Conservation (phyloP, 1,140 invertebrate species). For the Nylanderia fulva region DNA sequence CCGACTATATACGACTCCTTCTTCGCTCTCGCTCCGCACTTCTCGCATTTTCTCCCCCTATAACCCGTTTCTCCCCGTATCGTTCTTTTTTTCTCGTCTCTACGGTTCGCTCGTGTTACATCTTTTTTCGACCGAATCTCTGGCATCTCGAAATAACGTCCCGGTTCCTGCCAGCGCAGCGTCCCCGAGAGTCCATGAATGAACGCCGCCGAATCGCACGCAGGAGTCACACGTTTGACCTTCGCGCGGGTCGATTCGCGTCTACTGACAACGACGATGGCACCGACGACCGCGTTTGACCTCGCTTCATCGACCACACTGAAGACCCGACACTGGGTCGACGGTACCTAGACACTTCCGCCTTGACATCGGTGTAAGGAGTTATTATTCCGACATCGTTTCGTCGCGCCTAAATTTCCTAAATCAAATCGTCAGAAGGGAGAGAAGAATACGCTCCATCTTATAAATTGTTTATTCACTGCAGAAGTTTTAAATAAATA, state of each 20-base stretch:
- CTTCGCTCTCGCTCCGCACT: background rate
- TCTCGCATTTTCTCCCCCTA: background rate
- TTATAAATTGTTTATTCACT: background rate
- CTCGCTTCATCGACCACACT: constrained; percentile 67
- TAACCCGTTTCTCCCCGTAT: constrained; percentile 11
- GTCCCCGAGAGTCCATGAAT: constrained; percentile 58
- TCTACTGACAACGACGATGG: constrained; percentile 36
- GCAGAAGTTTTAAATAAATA: background rate
- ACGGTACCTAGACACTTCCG: constrained; percentile 38
- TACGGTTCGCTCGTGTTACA: constrained; percentile 37
- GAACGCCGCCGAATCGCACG: constrained; percentile 53
- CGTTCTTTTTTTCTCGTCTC: constrained; percentile 27
- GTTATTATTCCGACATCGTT: constrained; percentile 14
- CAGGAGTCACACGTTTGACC: constrained; percentile 56
- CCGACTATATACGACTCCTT: constrained; percentile 29
- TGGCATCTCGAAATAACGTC: constrained; percentile 56
- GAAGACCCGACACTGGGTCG: constrained; percentile 46
- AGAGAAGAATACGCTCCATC: background rate
- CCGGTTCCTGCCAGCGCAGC: constrained; percentile 40
- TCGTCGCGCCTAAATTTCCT: background rate
- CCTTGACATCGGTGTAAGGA: background rate
- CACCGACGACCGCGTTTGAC: constrained; percentile 64
- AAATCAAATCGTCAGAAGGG: background rate
- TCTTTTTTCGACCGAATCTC: constrained; percentile 8
- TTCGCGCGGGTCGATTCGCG: constrained; percentile 65